Conservation (phyloP, 2,797 vertebrate genomes). For the Thamnophis elegans region DNA sequence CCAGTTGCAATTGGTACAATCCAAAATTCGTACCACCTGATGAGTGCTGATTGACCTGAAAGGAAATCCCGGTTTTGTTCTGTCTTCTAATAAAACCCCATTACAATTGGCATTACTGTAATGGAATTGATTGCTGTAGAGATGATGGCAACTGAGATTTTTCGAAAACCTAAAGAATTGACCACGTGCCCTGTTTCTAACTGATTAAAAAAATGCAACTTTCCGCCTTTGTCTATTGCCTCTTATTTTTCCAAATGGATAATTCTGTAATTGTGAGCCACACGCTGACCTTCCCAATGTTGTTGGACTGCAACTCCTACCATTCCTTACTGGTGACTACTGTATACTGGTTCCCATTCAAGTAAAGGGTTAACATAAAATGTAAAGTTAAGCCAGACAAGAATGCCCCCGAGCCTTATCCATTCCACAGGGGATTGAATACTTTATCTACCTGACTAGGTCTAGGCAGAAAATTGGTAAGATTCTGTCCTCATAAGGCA, state of each 20-base stretch:
- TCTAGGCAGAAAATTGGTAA: too few relatives aligned
- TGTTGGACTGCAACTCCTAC: neutral
- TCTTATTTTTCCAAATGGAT: neutral
- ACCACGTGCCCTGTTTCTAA: constrained; percentile 3
- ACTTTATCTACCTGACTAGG: too few relatives aligned
- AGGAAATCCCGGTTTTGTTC: constrained; percentile 36
- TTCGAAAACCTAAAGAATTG: constrained; percentile 26
- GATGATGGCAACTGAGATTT: constrained; percentile 12
- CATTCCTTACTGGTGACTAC: neutral
- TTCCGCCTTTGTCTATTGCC: neutral
- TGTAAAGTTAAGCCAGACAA: too few relatives aligned
- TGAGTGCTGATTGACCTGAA: constrained; percentile 29
- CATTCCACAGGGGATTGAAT: too few relatives aligned
- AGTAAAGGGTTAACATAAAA: too few relatives aligned
- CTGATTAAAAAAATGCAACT: neutral
- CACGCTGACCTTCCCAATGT: too few relatives aligned
- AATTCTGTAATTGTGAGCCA: too few relatives aligned
- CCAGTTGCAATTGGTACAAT: neutral
- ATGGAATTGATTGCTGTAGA: constrained; percentile 9
- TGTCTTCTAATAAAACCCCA: constrained; percentile 33
- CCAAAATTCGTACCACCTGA: constrained; percentile 32
- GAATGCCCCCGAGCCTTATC: too few relatives aligned
- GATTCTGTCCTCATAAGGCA: too few relatives aligned
- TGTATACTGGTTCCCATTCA: neutral
- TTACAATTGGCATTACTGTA: constrained; percentile 23